A percentile compares a stretch with the other conserved stretches of the same genome.
Evolutionary conservation across 2,888 invertebrate species (phyloP).

Genomic region (Nyleta sp.): DNA sequence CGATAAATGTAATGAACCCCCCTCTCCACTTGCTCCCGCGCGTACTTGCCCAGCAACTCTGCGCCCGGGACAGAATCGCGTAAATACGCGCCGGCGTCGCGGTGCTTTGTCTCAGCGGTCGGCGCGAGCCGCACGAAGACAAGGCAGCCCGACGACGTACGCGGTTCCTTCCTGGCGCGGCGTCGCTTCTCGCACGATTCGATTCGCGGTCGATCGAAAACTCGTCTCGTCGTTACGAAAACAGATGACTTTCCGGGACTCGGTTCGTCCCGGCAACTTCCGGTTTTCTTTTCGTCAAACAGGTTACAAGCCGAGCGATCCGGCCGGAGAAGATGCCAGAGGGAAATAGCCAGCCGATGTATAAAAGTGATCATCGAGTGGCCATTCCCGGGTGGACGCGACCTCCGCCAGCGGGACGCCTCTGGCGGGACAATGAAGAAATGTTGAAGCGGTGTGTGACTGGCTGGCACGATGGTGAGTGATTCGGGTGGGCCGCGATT

Average conservation of each 20-base stretch:
- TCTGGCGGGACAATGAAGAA: too few species aligned
- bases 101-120: constrained; percentile 30
- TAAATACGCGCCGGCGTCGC: constrained; percentile 39
- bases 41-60: constrained; percentile 21
- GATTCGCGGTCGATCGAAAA: constrained; percentile 28
- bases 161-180: constrained; percentile 10
- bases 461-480: constrained; percentile 36
- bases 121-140: constrained; percentile 2
- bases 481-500: neutral
- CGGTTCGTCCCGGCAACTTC: too few species aligned
- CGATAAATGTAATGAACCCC: constrained; percentile 27
- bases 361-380: too few species aligned
- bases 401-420: constrained; percentile 6
- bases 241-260: too few species aligned
- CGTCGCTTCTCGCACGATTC: constrained; percentile 33
- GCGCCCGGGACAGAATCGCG: constrained; percentile 24
- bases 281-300: too few species aligned
- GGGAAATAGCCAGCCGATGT: too few species aligned
- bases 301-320: too few species aligned
- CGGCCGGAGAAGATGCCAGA: too few species aligned
- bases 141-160: constrained; percentile 41
- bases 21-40: constrained; percentile 6
- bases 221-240: constrained; percentile 48
- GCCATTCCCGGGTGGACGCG: too few species aligned
- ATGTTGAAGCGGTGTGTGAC: constrained; percentile 20